Evolutionary conservation across 2,888 invertebrate species (phyloP), one percentile per base, ranked within the genome.

Genomic region (Mimas tiliae): DNA sequence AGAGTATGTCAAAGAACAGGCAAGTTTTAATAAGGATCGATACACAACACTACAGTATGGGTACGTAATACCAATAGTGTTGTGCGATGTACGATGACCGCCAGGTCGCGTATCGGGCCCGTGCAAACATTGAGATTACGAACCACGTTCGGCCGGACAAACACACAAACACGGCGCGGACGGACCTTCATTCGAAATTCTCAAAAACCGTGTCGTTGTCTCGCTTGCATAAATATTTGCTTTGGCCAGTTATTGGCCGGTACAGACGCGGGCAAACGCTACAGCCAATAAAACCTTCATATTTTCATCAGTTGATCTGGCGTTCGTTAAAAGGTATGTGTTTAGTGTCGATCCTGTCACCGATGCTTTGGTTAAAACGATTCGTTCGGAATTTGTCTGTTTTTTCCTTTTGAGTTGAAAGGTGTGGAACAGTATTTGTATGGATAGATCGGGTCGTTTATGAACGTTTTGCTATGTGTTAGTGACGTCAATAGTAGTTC

Each of bases 171-270:
- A 87, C 76, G 80, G 80, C 76, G 77, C 76, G 77, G 69, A 70
- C 82, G 84, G 81, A 86, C 87, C 88, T 88, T 89, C 88, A 89
- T 87, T 87, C 86, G 85, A 83, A 89, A 89, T 92, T 91, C 92
- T 93, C 91, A 92, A 93, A 93, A 93, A 91, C 88, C 88, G 79
- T 75, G 82, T 76, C 87, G 88, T 89, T 89, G 91, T 91, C 90
- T 89, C 90, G 83, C 82, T 81, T 82, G 78, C 80, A 84, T 81
- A 81, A 92, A 93, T 92, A 92, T 92, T 93, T 86, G 82, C 83
- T 75, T 78, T 85, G 86, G 85, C 83, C 90, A 85, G 91, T 89
- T 92, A 93, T 91, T 93, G 91, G 88, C 87, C 75, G 82, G 86
- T 85, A 89, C 84, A 70, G 70, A 75, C 77, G 72, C 16, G 67